A percentile compares a stretch with the other conserved stretches of the same genome.
phyloP scores from a whole-genome alignment of 2,888 invertebrate genomes.

The Hypomecis atomaria region DNA sequence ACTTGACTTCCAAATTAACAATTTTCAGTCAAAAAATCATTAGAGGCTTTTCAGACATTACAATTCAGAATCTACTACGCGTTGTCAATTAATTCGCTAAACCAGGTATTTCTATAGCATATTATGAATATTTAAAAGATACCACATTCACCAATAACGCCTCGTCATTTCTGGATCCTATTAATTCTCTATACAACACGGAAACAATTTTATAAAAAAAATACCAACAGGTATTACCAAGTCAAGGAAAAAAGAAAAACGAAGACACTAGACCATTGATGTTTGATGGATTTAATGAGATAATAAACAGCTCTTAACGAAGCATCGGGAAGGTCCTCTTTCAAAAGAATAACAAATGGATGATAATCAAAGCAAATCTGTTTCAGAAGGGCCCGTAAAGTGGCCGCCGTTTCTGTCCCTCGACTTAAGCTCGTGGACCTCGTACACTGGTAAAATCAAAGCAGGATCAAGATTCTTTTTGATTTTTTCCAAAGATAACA shows the following conservation, averaged over 20 bases:
- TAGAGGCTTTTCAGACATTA: too few species aligned
- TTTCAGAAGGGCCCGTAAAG: constrained; percentile 12
- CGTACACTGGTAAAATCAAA: background rate
- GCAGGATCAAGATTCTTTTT: background rate
- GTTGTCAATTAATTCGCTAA: too few species aligned
- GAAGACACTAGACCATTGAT: background rate
- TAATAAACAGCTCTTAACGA: constrained; percentile 16
- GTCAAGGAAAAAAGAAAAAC: constrained; percentile 6
- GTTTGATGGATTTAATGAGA: background rate
- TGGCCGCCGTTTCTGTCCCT: constrained; percentile 6
- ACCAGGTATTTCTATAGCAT: too few species aligned
- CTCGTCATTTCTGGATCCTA: background rate
- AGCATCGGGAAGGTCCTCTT: constrained; percentile 4
- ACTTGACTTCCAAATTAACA: too few species aligned
- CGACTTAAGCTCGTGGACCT: constrained; percentile 4
- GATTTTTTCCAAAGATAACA: background rate
- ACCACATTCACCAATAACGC: too few species aligned
- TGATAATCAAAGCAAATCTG: constrained; percentile 18
- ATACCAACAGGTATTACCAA: background rate
- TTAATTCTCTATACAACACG: background rate
- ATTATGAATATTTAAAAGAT: too few species aligned
- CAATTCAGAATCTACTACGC: too few species aligned
- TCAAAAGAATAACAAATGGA: constrained; percentile 20
- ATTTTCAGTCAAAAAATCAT: too few species aligned
- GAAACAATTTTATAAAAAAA: background rate